A percentile compares a stretch with the other conserved stretches of the same genome.
Conservation (phyloP, 1,140 invertebrate genomes). For the Atta texana region DNA sequence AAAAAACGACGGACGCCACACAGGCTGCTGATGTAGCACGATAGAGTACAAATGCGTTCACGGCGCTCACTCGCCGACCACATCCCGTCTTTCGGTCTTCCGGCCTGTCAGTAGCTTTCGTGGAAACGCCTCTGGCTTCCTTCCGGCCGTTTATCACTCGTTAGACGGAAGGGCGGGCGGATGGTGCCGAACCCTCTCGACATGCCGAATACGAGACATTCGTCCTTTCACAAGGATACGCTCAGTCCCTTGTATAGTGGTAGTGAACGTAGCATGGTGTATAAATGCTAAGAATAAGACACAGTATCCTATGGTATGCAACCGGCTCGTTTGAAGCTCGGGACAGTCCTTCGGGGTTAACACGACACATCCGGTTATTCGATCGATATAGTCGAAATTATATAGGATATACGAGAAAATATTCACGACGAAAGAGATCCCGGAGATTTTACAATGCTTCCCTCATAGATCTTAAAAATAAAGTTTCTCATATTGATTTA, state of each 20-base stretch:
- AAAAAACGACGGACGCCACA: constrained; percentile 6
- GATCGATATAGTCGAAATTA: constrained; percentile 21
- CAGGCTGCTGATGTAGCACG: constrained; percentile 18
- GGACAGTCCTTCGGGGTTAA: constrained; percentile 18
- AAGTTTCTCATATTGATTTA: background rate
- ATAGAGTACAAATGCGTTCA: constrained; percentile 55
- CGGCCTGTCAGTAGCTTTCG: constrained; percentile 75
- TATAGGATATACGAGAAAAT: background rate
- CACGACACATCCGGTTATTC: constrained; percentile 28
- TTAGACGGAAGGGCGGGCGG: constrained; percentile 57
- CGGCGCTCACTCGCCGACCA: constrained; percentile 70
- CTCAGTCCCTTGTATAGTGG: background rate
- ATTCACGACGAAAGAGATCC: background rate
- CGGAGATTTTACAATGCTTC: background rate
- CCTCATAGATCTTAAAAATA: background rate
- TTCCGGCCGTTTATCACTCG: constrained; percentile 84
- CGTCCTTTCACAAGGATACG: constrained; percentile 56
- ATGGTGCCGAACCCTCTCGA: constrained; percentile 37
- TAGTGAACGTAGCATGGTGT: background rate
- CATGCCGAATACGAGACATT: background rate
- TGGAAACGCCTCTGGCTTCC: constrained; percentile 80
- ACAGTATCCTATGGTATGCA: constrained; percentile 32
- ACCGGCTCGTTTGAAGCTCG: constrained; percentile 7
- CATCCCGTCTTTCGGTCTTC: constrained; percentile 77
- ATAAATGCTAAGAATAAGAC: constrained; percentile 35